These are phyloP conservation scores for Timandra comae DNA, from an alignment of 2,888 invertebrate genomes.

Conservation along the genomic window DNA sequence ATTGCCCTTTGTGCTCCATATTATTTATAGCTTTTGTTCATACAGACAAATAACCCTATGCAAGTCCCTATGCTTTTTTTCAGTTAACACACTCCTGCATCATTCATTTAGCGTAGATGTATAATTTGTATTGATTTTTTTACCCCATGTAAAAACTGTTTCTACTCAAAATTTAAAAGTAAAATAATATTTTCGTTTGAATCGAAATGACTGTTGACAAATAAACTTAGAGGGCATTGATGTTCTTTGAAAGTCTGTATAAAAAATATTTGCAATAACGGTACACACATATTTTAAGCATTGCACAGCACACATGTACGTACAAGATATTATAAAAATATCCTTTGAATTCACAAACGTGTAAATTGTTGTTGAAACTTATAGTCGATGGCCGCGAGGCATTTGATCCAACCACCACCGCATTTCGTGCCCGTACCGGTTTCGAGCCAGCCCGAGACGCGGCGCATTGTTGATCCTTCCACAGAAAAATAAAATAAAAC, in stretches of 20 bases:
- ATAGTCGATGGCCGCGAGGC: slow-evolving; percentile 52
- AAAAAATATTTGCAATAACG: too few species aligned
- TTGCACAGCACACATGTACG: too few species aligned
- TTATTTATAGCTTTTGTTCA: slow-evolving; percentile 59
- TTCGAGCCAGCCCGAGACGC: slow-evolving; percentile 52
- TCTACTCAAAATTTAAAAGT: too few species aligned
- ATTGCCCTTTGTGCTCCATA: slow-evolving; percentile 65
- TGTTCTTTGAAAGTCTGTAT: too few species aligned
- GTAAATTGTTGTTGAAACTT: slow-evolving; percentile 30
- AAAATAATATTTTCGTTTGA: too few species aligned
- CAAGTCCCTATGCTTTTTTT: slow-evolving; percentile 26
- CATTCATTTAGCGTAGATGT: slow-evolving; percentile 44
- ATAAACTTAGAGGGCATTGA: too few species aligned
- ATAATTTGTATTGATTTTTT: too few species aligned
- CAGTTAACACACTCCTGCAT: slow-evolving; percentile 39
- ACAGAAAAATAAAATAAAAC: slow-evolving; percentile 68
- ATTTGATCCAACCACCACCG: slow-evolving; percentile 48
- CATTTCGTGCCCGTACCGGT: slow-evolving; percentile 55
- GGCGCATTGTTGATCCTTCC: slow-evolving; percentile 63
- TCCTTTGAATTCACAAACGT: too few species aligned
- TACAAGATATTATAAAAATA: too few species aligned
- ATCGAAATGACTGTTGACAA: too few species aligned
- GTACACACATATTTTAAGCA: too few species aligned
- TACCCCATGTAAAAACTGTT: too few species aligned
- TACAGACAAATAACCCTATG: slow-evolving; percentile 39